Percentiles rank a stretch among this genome's conserved stretches.
These are phyloP conservation scores for Vultur gryphus DNA, from an alignment of 2,797 vertebrate genomes.

Conservation along the genomic window DNA sequence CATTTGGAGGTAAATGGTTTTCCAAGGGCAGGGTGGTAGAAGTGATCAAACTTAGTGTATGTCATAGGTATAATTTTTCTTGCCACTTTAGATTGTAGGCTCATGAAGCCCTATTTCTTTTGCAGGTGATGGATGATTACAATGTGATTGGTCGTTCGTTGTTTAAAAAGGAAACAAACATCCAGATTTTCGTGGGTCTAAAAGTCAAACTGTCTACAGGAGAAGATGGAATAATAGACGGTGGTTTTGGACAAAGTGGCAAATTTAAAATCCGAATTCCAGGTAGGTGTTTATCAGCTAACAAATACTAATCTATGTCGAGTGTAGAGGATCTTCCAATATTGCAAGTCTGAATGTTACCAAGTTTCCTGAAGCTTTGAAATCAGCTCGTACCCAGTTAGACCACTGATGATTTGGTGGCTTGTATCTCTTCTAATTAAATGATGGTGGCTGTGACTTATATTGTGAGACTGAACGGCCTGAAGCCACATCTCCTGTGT, in stretches of 20 bases:
- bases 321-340: not conserved
- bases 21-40: not conserved
- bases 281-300: conserved; percentile 74
- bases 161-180: conserved; percentile 98
- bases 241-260: conserved; percentile 96
- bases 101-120: not conserved
- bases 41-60: not conserved
- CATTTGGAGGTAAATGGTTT: not conserved
- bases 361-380: not conserved
- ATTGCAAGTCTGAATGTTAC: not conserved
- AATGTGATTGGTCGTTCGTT: conserved; percentile 91
- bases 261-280: conserved; percentile 94
- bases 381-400: not conserved
- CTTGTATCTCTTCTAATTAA: not conserved
- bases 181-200: conserved; percentile 94
- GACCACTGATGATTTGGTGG: not conserved
- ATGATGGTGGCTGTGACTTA: not conserved
- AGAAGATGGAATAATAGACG: conserved; percentile 89
- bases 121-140: conserved; percentile 90
- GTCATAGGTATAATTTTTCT: not conserved
- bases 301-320: not conserved
- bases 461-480: not conserved
- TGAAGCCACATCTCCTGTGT: not conserved
- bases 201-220: conserved; percentile 91
- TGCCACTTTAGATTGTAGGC: not conserved